These are phyloP conservation scores for Hypomecis atomaria DNA, from an alignment of 2,888 invertebrate species.

Conservation along the genomic window DNA sequence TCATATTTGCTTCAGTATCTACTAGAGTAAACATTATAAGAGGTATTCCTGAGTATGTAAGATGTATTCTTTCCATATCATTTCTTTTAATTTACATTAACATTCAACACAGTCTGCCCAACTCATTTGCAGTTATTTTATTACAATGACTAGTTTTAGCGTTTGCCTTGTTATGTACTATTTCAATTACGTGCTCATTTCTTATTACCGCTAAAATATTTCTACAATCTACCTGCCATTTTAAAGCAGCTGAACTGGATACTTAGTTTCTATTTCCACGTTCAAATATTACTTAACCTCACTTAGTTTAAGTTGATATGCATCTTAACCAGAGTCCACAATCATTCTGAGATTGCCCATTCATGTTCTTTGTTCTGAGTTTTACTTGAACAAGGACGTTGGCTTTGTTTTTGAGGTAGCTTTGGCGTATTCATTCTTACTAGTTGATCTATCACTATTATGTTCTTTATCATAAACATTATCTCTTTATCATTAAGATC, in stretches of 20 bases:
- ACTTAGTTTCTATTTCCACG: constrained; percentile 17
- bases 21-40: too few species aligned
- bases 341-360: constrained; percentile 18
- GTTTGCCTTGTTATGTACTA: too few species aligned
- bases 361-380: constrained; percentile 34
- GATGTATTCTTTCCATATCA: too few species aligned
- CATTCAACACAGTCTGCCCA: too few species aligned
- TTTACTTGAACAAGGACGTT: constrained; percentile 33
- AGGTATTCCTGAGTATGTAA: too few species aligned
- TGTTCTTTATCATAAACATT: neutral
- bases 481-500: too few species aligned
- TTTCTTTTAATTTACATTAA: too few species aligned
- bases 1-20: too few species aligned
- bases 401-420: constrained; percentile 26
- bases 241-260: neutral
- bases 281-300: constrained; percentile 26
- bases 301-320: constrained; percentile 22
- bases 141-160: too few species aligned
- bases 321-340: constrained; percentile 27
- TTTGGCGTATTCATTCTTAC: neutral
- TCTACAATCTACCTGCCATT: neutral
- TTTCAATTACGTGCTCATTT: too few species aligned
- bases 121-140: too few species aligned
- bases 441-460: neutral
- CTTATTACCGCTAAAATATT: neutral